Evolutionary conservation across 2,797 vertebrate species (phyloP), one percentile per base, ranked within the genome.

Genomic region (Hydrolagus colliei): DNA sequence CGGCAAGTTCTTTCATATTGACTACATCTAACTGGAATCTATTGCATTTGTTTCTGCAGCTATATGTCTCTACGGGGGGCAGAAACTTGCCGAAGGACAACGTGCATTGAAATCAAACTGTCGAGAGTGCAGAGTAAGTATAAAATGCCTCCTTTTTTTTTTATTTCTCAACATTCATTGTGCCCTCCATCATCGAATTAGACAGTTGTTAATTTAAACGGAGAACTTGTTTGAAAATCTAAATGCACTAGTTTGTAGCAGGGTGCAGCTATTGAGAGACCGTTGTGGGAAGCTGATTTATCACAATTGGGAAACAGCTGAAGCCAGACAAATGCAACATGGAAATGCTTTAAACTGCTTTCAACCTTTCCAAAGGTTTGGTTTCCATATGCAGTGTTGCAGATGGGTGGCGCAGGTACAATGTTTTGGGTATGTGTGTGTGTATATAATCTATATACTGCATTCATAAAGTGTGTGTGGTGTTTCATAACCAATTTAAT

Each of bases 61-160:
- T 0, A 97, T 96, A 89, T 98, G 97, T 79, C 94, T 93, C 90
- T 97, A 95, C 89, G 93, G 95, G 93, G 96, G 95, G 67, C 95
- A 93, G 90, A 94, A 93, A 4, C 94, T 97, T 72, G 93, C 96
- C 68, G 96, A 98, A 91, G 96, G 97, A 87, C 96, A 97, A 85
- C 92, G 92, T 52, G 89, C 97, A 78, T 91, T 98, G 90, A 95
- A 95, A 85, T 93, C 93, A 90, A 95, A 91, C 92, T 98, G 97
- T 92, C 95, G 92, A 90, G 96, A 98, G 93, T 98, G 97, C 91
- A 95, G 93, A 93, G 97, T 98, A 94, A 95, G 91, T 22, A 67
- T 18, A 13, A 41, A 32, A 32, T 82, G 65, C 22, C 18, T 7
- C 16, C n/a, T 27, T 12, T 79, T 10, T 10, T 10, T 68, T 35